Base-by-base conservation (phyloP, 2,888 invertebrate species). In the Drosophila anomalata region DNA sequence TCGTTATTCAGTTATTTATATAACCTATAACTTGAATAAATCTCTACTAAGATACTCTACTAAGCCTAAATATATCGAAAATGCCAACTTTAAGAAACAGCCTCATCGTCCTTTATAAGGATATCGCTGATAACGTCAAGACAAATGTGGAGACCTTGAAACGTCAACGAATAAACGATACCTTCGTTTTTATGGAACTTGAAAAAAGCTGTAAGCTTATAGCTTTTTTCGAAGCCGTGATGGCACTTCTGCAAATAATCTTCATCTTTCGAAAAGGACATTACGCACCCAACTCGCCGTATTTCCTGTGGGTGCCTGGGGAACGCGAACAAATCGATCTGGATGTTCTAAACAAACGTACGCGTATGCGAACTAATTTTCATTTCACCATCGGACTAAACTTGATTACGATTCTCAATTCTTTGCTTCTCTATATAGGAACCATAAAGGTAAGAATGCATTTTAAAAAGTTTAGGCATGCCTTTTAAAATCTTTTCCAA, bases 141-240 rank as follows among this genome's bases (percentile, higher is more conserved):
- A 5, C 8, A 8, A 17, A 11, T 8, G 11, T 7, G 11, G 36
- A n/a, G 7, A 3, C 3, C 8, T 31, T 67, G 12, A 14, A 31
- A 7, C 41, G 20, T 3, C 3, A 4, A 33, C 14, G 55, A 14
- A 1, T 71, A 0, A 17, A 47, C 2, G 79, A 12, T 0, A 71
- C 69, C 14, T 78, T 76, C 5, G 73, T 17, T 24, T 54, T 60
- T 0, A 39, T 69, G n/a, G 29, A 54, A 29, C 9, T 86, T 17
- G 44, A 62, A 11, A 0, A 26, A 3, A 71, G 75, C 24, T 75
- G 80, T 39, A 67, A 47, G 12, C 3, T 86, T 0, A 83, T 84
- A 51, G 80, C 65, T 3, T 0, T 73, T 0, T 17, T 63, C 0
- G 69, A 75, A 24, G 54, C 46, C 0, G 0, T 77, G 1, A 4